Percentiles rank a stretch among this genome's conserved stretches.
phyloP scores from a whole-genome alignment of 92 coral and sea anemone genomes.

The Blastomussa wellsi region DNA sequence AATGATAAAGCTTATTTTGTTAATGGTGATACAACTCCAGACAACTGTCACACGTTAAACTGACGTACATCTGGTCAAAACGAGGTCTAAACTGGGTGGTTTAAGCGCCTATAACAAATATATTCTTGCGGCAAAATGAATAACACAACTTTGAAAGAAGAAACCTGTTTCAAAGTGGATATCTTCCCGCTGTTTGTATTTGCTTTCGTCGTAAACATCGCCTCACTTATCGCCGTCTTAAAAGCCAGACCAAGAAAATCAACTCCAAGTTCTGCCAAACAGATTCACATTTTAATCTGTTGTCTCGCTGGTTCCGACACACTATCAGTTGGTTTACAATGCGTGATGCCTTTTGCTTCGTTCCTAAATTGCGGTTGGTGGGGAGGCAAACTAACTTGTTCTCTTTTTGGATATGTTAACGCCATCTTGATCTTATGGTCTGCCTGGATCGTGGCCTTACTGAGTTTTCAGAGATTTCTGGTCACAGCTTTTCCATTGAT shows the following conservation, averaged over 20 bases:
- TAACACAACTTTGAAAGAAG: background rate
- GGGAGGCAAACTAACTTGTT: slow-evolving; percentile 29
- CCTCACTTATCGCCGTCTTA: slow-evolving; percentile 29
- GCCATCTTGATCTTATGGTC: slow-evolving; percentile 47
- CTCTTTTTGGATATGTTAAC: slow-evolving; percentile 13
- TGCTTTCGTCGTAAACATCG: slow-evolving; percentile 7
- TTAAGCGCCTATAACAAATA: background rate
- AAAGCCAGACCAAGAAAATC: slow-evolving; percentile 2
- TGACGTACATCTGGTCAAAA: background rate
- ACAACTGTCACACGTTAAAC: background rate
- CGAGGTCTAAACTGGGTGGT: background rate
- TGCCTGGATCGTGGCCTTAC: slow-evolving; percentile 40
- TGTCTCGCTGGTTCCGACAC: slow-evolving; percentile 35
- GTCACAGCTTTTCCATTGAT: slow-evolving; percentile 13
- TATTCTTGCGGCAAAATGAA: background rate
- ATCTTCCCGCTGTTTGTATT: slow-evolving; percentile 43
- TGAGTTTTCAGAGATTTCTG: slow-evolving; percentile 24
- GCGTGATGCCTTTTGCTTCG: slow-evolving; percentile 40
- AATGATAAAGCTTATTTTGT: background rate
- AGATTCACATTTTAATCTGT: slow-evolving; percentile 31
- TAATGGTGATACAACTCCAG: background rate
- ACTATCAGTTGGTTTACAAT: slow-evolving; percentile 24
- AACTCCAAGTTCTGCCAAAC: background rate
- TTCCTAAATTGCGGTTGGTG: slow-evolving; percentile 51
- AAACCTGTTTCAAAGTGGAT: slow-evolving; percentile 27